Evolutionary conservation across 2,888 invertebrate species (phyloP), one percentile per base, ranked within the genome.

Genomic region (Carterocephalus palaemon): DNA sequence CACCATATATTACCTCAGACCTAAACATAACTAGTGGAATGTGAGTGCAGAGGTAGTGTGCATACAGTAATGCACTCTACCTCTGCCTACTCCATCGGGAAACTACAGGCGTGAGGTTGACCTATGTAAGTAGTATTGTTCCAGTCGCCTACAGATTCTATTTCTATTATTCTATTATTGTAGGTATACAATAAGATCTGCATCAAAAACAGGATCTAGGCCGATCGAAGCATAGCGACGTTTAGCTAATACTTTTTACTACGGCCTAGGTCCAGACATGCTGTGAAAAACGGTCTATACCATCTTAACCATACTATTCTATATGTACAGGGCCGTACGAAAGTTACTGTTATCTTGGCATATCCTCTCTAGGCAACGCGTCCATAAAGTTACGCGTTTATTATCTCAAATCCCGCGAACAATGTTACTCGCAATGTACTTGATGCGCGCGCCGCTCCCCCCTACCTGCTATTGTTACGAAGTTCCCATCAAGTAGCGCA

Each of bases 301-400:
- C 51, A 59, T 61, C 56, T 56, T 52, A 62, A 64, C 60, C 54
- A 64, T 75, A 64, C 60, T 54, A 64, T 75, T 78, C 70, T 70
- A 31, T 80, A 79, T 71, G 66, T 64, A 62, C 56, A 77, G 80
- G 75, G 75, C 71, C 73, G 80, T 81, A 85, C 84, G 81, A 86
- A 87, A 88, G 85, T 87, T 87, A 87, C 88, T 87, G 87, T 88
- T 88, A 88, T 87, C 87, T 88, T 84, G 85, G 84, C 85, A 87
- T 87, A 87, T 88, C 88, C 88, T 87, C 86, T 84, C 84, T 84
- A 85, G 86, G 83, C 83, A 74, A 76, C 70, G 72, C 77, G 79
- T 64, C 72, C 69, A 85, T 82, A 85, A 62, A 62, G 86, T 71
- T 82, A 57, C 57, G 70, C 64, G 70, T 82, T 84, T 72, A 70